A percentile compares a stretch with the other conserved stretches of the same genome.
Evolutionary conservation across 2,888 invertebrate genomes (phyloP).

Genomic region (Ectemnius lituratus): DNA sequence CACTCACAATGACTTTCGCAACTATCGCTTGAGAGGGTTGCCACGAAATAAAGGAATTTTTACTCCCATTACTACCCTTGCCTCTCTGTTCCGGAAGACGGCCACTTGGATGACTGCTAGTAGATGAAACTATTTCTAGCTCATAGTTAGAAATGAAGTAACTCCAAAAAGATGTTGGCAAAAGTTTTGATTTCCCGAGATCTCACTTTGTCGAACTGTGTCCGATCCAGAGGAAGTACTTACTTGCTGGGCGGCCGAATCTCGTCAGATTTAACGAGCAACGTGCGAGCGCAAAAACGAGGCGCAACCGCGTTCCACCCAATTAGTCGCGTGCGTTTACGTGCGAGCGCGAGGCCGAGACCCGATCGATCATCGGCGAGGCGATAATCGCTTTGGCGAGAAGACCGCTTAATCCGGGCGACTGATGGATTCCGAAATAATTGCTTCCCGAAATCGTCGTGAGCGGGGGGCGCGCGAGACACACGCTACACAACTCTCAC

Average conservation of each 20-base stretch:
- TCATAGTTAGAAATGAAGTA: too few relatives aligned
- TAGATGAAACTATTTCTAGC: too few relatives aligned
- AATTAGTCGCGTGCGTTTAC: slow-evolving; percentile 34
- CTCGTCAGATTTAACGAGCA: slow-evolving; percentile 37
- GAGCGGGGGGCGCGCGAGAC: slow-evolving; percentile 16
- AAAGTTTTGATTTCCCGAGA: background rate
- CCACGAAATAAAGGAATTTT: slow-evolving; percentile 8
- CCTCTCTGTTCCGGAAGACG: too few relatives aligned
- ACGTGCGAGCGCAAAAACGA: slow-evolving; percentile 30
- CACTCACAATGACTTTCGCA: slow-evolving; percentile 26
- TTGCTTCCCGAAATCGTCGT: slow-evolving; percentile 62
- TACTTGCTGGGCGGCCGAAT: background rate
- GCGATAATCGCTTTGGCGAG: slow-evolving; percentile 62
- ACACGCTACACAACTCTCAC: too few relatives aligned
- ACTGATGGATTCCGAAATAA: slow-evolving; percentile 75
- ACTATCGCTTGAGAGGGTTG: slow-evolving; percentile 5
- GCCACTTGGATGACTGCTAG: too few relatives aligned
- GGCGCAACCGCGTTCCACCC: slow-evolving; percentile 36
- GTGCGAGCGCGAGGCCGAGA: background rate
- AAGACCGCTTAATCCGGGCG: slow-evolving; percentile 61
- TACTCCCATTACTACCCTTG: too few relatives aligned
- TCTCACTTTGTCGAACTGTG: background rate
- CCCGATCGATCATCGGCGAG: slow-evolving; percentile 65
- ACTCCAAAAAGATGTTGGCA: too few relatives aligned
- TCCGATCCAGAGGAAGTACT: slow-evolving; percentile 1